Evolutionary conservation across 2,113 vertebrate genomes (phyloP).

Genomic region (Serranochromis macrocephalus): DNA sequence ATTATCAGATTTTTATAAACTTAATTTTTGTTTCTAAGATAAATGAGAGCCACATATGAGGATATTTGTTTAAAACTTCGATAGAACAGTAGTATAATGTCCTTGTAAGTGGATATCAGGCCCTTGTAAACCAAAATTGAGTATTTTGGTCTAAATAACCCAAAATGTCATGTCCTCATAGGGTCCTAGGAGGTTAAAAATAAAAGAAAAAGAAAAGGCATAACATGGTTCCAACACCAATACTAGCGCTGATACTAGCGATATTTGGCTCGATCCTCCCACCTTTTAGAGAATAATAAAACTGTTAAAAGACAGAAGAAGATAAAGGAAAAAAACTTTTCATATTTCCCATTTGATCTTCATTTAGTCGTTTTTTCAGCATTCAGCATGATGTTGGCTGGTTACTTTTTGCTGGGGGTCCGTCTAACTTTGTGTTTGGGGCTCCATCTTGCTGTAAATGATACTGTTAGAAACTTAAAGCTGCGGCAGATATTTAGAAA

Average conservation of each 20-base stretch:
- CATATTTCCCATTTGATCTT: not conserved
- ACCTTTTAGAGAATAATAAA: not conserved
- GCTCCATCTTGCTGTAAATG: not conserved
- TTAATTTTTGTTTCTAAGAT: not conserved
- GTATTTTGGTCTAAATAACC: not conserved
- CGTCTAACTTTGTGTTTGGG: fast-evolving
- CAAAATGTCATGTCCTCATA: not conserved
- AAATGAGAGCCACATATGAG: not conserved
- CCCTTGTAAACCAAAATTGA: not conserved
- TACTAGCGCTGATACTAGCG: not conserved
- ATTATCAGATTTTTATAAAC: not conserved
- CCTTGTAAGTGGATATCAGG: not conserved
- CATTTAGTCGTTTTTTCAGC: not conserved
- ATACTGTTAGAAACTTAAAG: not conserved
- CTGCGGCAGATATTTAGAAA: not conserved
- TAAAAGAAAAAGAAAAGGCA: not conserved
- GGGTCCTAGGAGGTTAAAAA: not conserved
- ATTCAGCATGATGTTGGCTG: not conserved
- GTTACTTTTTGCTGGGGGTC: not conserved
- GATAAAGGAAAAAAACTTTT: not conserved
- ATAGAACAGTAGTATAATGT: not conserved
- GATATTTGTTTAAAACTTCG: not conserved
- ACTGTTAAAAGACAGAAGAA: not conserved
- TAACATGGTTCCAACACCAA: not conserved
- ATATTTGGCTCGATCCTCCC: not conserved